Percentiles rank a stretch among this genome's conserved stretches.
Evolutionary conservation across 2,113 vertebrate species (phyloP).

Genomic region (Motacilla alba): DNA sequence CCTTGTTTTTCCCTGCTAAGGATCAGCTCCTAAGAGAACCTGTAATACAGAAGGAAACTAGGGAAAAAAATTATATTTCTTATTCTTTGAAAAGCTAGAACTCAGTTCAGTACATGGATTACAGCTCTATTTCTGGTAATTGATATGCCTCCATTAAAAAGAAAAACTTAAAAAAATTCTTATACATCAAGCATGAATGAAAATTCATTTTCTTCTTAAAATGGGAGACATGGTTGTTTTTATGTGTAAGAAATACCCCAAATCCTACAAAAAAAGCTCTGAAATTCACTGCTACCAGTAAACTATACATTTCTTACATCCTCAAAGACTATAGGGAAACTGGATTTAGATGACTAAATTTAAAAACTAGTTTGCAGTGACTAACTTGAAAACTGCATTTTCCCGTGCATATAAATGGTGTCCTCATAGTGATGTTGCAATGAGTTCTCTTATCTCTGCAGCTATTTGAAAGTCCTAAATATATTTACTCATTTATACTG

Average conservation of each 20-base stretch:
- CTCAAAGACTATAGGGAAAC: not conserved
- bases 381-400: not conserved
- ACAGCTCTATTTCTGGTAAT: not conserved
- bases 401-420: not conserved
- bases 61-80: not conserved
- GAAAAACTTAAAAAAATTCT: not conserved
- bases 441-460: not conserved
- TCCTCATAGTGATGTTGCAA: not conserved
- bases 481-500: not conserved
- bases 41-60: not conserved
- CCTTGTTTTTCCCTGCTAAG: not conserved
- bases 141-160: not conserved
- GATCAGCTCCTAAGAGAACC: not conserved
- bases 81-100: not conserved
- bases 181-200: not conserved
- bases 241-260: rapidly evolving
- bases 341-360: slow-evolving; percentile 19
- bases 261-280: not conserved
- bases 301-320: not conserved
- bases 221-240: not conserved
- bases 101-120: not conserved
- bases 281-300: not conserved
- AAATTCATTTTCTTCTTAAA: not conserved
- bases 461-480: not conserved
- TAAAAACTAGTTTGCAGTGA: slow-evolving; percentile 1